Percentiles rank a stretch among this genome's conserved stretches.
These are phyloP conservation scores for Camponotus vicinus DNA, from an alignment of 1,140 invertebrate genomes.

Conservation along the genomic window DNA sequence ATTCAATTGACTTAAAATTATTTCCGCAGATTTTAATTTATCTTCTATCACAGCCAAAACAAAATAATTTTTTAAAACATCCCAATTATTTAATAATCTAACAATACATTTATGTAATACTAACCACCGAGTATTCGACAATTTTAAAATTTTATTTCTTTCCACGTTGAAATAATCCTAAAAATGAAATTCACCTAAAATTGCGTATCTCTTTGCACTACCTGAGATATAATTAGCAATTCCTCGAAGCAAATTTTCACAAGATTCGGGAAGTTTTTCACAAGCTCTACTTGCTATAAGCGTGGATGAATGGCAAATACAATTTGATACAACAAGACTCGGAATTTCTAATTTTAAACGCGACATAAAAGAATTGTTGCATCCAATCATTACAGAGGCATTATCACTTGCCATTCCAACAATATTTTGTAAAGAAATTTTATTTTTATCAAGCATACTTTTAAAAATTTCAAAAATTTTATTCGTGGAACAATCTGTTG, in stretches of 20 bases:
- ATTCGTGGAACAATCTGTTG: neutral
- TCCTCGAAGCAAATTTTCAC: neutral
- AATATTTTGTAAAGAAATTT: neutral
- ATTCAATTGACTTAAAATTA: neutral
- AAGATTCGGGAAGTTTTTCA: no score
- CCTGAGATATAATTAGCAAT: neutral
- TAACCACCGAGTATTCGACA: neutral
- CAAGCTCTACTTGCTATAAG: neutral
- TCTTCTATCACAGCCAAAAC: neutral
- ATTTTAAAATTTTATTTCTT: neutral
- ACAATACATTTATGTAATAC: neutral
- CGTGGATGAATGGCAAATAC: neutral
- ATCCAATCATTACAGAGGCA: neutral
- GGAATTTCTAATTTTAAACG: neutral
- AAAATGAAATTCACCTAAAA: neutral
- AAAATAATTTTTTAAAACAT: neutral
- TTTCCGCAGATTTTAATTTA: neutral
- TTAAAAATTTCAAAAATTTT: neutral
- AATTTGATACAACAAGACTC: neutral
- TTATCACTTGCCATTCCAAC: neutral
- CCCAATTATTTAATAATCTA: neutral
- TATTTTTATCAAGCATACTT: neutral
- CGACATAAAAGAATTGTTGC: neutral
- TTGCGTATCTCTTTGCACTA: neutral
- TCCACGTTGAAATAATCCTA: neutral